Evolutionary conservation across 2,888 invertebrate genomes (phyloP), one percentile per base, ranked within the genome.

Genomic region (Nomada fucata): DNA sequence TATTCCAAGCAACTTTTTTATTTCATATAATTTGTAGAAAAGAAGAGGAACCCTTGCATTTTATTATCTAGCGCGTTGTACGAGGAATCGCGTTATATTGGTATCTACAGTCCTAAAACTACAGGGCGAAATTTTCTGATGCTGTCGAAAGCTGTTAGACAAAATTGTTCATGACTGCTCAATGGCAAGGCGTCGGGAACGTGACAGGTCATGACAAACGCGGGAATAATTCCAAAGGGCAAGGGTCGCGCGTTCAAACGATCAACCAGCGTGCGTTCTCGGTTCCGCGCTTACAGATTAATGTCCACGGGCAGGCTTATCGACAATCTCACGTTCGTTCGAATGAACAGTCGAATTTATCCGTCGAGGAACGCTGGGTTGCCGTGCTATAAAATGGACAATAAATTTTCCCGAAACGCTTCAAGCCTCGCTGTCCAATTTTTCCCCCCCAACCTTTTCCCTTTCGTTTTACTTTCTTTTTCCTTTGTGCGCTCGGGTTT

Each of bases 291-390:
- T 57, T 76, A 15, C 67, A 81, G 83, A 89, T 89, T 86, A 88
- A 85, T 84, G 80, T 79, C 69, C 77, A 75, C 60, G 68, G 71
- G 73, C 69, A 77, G 77, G 86, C 84, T 86, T 89, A 90, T 89
- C 88, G 87, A 82, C 84, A 76, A 82, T 64, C 86, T 69, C 71
- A 77, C 60, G 82, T 80, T 78, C 78, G 63, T 76, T 69, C 73
- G 67, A 83, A 82, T 76, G 80, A 74, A 89, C 76, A 79, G 72
- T 70, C 61, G 76, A 88, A 87, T 85, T 86, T 83, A 67, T 70
- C 64, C 52, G 65, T 11, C 55, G 59, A 42, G 44, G 59, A 53
- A 42, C 53, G 60, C 23, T n/a, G 13, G 64, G 18, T 69, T 65
- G 59, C 42, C 64, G 70, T 20, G 18, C 70, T 82, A 63, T 73